A percentile compares a stretch with the other conserved stretches of the same genome.
Evolutionary conservation across 2,797 vertebrate genomes (phyloP).

Genomic region (Spinus olivaceus): DNA sequence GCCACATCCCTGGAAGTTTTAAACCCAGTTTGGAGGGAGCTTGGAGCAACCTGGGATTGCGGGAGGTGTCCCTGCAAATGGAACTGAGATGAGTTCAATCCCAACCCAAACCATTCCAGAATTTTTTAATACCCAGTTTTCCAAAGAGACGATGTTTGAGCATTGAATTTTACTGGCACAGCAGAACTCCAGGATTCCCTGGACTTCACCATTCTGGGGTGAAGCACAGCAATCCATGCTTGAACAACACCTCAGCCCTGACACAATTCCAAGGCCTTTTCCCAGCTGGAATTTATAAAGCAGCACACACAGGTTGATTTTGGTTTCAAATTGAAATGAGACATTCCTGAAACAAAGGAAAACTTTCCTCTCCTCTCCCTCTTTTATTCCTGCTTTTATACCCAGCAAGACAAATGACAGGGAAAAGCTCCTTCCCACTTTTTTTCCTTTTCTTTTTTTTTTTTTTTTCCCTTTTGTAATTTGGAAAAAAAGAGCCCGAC

Average conservation of each 20-base stretch:
- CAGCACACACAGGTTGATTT: not conserved
- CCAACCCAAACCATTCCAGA: not conserved
- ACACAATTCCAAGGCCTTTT: not conserved
- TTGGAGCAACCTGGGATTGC: not conserved
- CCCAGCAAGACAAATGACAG: conserved; percentile 53
- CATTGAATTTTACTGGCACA: rapidly evolving
- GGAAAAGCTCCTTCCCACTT: conserved; percentile 55
- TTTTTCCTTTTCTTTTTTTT: not conserved
- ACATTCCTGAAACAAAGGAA: conserved; percentile 57
- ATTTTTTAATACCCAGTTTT: rapidly evolving
- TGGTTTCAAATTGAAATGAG: conserved; percentile 65
- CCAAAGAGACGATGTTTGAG: not conserved
- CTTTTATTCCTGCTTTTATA: conserved; percentile 43
- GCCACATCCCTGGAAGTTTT: not conserved
- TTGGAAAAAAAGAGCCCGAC: conserved; percentile 32
- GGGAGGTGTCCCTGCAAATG: too few species aligned
- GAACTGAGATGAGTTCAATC: not conserved
- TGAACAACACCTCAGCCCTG: not conserved
- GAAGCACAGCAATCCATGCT: not conserved
- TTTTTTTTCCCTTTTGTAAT: conserved; percentile 24
- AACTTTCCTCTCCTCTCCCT: conserved; percentile 37
- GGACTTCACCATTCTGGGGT: not conserved
- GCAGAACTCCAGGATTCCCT: not conserved
- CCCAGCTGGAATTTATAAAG: conserved; percentile 28
- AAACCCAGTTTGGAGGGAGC: rapidly evolving